Percentiles rank a stretch among this genome's conserved stretches.
phyloP scores from a whole-genome alignment of 1,140 invertebrate genomes.

The Riptortus pedestris region DNA sequence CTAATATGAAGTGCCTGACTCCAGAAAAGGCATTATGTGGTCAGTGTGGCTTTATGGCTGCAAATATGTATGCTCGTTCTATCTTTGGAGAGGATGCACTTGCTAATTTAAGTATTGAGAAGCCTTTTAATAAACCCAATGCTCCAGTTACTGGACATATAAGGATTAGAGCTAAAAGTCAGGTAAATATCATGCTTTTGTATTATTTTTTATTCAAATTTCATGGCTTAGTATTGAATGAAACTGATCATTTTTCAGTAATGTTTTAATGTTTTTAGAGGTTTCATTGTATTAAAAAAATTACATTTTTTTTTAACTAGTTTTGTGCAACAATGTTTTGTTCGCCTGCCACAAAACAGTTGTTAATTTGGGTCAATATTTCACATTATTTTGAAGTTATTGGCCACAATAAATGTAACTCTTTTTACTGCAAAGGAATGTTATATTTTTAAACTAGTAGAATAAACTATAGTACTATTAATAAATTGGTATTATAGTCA shows the following conservation, averaged over 20 bases:
- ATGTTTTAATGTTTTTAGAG: no score
- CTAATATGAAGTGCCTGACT: constrained; percentile 98
- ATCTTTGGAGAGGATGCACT: constrained; percentile 99
- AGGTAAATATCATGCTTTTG: constrained; percentile 52
- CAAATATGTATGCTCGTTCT: constrained; percentile 96
- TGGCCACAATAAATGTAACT: background rate
- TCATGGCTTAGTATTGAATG: no score
- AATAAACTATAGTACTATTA: background rate
- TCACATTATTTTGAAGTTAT: background rate
- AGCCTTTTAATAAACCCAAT: constrained; percentile 74
- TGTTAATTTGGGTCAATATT: background rate
- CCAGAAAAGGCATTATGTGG: constrained; percentile 89
- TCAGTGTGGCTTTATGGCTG: constrained; percentile 97
- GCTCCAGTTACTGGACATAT: constrained; percentile 92
- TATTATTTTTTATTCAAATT: no score
- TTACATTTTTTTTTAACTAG: background rate
- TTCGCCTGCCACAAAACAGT: background rate
- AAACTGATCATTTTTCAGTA: no score
- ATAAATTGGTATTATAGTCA: constrained; percentile 2
- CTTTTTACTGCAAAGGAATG: background rate
- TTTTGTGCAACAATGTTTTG: background rate
- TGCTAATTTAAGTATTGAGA: constrained; percentile 96
- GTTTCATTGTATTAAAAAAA: no score
- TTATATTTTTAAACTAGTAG: background rate
- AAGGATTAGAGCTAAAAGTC: constrained; percentile 93